These are phyloP conservation scores for Rutilus rutilus DNA, from an alignment of 2,113 vertebrate genomes.

Conservation along the genomic window DNA sequence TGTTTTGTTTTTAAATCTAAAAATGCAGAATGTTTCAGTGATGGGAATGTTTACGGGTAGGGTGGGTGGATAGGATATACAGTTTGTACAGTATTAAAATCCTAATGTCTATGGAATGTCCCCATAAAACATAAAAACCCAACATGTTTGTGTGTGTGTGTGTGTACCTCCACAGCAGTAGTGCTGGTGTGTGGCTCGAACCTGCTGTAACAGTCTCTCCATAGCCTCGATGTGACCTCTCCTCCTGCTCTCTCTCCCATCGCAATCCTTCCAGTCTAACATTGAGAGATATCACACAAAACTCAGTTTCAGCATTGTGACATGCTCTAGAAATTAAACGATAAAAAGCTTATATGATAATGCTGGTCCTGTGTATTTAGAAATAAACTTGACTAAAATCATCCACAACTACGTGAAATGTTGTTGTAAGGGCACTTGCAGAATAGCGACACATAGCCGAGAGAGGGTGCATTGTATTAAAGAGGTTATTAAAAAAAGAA, in stretches of 20 bases:
- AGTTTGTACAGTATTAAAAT: too few species aligned
- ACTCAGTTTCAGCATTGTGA: neutral
- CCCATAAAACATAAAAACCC: too few species aligned
- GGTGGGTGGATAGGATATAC: too few species aligned
- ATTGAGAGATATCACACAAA: slow-evolving; percentile 37
- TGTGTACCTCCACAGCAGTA: slow-evolving; percentile 59
- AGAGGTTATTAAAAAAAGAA: neutral
- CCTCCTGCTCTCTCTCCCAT: slow-evolving; percentile 83
- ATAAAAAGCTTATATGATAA: neutral
- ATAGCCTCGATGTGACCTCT: slow-evolving; percentile 88
- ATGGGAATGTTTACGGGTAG: too few species aligned
- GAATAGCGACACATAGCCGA: neutral
- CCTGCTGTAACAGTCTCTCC: slow-evolving; percentile 92
- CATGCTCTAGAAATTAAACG: neutral
- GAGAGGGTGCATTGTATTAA: neutral
- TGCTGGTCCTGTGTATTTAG: neutral
- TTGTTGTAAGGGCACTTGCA: neutral
- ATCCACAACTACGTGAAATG: neutral
- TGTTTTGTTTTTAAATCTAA: too few species aligned
- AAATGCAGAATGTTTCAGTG: too few species aligned
- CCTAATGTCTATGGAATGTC: too few species aligned
- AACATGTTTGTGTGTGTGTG: neutral
- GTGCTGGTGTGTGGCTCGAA: slow-evolving; percentile 76
- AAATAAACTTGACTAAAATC: neutral
- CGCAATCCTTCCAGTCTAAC: slow-evolving; percentile 93